Evolutionary conservation across 2,888 invertebrate species (phyloP), one percentile per base, ranked within the genome.

Genomic region (Lymantria monacha): DNA sequence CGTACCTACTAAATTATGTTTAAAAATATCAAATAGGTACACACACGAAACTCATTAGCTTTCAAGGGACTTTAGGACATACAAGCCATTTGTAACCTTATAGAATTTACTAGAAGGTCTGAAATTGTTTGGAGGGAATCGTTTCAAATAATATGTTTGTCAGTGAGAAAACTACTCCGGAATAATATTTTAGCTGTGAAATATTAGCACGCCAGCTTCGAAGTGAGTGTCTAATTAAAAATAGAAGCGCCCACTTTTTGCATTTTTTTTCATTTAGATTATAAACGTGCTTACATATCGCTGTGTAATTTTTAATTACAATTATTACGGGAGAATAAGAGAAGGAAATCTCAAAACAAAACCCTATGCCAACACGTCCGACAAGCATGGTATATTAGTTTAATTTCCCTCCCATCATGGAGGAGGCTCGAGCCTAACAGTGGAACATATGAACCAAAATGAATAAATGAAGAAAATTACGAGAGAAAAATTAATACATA

Each of bases 171-270:
- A 33, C 33, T 33, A 33, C 33, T 33, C 9, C 10, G 10, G 33
- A 33, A 41, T 42, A 45, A 48, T 42, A 49, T 41, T 49, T 57
- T 46, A 51, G 51, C 50, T 57, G 49, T 52, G 56, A 65, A 62
- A 66, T 66, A 62, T 66, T 50, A 66, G 54, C 57, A 61, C 59
- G 56, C 55, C 47, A 59, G 53, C 52, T 54, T 50, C 46, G 57
- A 56, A 55, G 59, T 59, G 46, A 47, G 36, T 33, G 59, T 22
- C 55, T 67, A 72, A 73, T 75, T 74, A 70, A 59, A 61, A 70
- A 68, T 70, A 70, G 58, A 57, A 67, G 49, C 53, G 55, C 55
- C 51, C 58, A 46, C 49, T 48, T 55, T 48, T 10, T 33, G 11
- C 44, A 50, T 44, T 48, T 40, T n/a, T n/a, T 43, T 14, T 22